A percentile compares a stretch with the other conserved stretches of the same genome.
These are phyloP conservation scores for Pachypanchax playfairii DNA, from an alignment of 2,113 vertebrate genomes.

Conservation along the genomic window DNA sequence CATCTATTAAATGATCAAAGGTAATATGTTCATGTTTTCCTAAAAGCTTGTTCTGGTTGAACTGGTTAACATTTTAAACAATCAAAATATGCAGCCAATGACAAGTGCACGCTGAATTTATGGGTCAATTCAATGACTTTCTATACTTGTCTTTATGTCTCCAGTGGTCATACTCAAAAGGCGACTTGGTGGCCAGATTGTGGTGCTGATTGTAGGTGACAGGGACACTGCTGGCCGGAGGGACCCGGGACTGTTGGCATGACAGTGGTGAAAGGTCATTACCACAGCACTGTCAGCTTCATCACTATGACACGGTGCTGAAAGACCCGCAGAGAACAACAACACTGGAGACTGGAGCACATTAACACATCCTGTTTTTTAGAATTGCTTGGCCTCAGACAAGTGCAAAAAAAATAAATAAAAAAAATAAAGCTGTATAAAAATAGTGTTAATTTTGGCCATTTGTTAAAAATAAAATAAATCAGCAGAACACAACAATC, in stretches of 20 bases:
- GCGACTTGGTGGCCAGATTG: slow-evolving; percentile 50
- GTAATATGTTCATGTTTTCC: not conserved
- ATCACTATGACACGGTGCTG: slow-evolving; percentile 53
- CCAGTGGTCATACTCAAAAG: slow-evolving; percentile 32
- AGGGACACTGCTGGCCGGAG: slow-evolving; percentile 74
- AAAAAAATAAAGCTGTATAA: not conserved
- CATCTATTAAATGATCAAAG: not conserved
- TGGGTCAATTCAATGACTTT: slow-evolving; percentile 8
- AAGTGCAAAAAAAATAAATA: not conserved
- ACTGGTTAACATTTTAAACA: not conserved
- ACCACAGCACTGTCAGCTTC: slow-evolving; percentile 65
- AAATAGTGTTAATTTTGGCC: not conserved
- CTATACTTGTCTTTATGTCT: slow-evolving; percentile 38
- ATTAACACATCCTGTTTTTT: slow-evolving; percentile 9
- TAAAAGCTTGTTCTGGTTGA: not conserved
- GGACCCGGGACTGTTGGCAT: slow-evolving; percentile 63
- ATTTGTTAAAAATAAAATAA: not conserved
- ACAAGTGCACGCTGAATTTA: no score
- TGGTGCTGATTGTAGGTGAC: slow-evolving; percentile 71
- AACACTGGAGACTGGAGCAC: slow-evolving; percentile 27
- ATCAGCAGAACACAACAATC: not conserved
- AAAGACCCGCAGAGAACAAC: slow-evolving; percentile 55
- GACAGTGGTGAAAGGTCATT: slow-evolving; percentile 73
- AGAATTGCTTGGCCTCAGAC: slow-evolving; percentile 5
- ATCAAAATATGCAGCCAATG: not conserved